Base-by-base conservation (phyloP, 2,888 invertebrate species). In the Troides helena region DNA sequence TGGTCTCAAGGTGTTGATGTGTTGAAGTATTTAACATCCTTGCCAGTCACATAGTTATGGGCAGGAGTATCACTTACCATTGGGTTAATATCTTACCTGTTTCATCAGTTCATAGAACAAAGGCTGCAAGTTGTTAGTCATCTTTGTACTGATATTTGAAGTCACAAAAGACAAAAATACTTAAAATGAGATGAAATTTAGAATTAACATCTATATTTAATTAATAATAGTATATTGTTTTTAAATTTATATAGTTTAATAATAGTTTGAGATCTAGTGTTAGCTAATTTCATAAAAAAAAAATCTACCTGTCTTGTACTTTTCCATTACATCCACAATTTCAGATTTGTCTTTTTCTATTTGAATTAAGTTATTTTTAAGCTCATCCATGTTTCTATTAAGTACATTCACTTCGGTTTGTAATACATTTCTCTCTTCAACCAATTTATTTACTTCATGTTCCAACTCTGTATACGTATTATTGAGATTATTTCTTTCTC, bases 291-390 rank as follows among this genome's bases (percentile, higher is more conserved):
- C n/a, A n/a, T 2, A 53, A 1, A n/a, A 53, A 59, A 43, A n/a
- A 62, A 43, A 21, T 43, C 21, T 70, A 67, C 70, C 67, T 18
- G n/a, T 43, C 30, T 60, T 53, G n/a, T 60, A 36, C n/a, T 56
- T 63, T 63, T 67, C 63, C 25, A 60, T 43, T 60, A 43, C n/a
- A 46, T 60, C 53, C 10, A 64, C 53, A 23, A 67, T 17, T 46
- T 70, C 39, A 12, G 6, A 21, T 59, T 67, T 70, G 23, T 67
- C 61, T 23, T 62, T 46, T 58, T 64, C 46, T n/a, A 67, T 17
- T 6, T 18, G 46, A 21, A 62, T n/a, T 3, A 71, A 36, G 5
- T 71, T 58, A 4, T 30, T 61, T 57, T 57, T 65, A n/a, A 62
- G 25, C n/a, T 68, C 57, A 57, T 61, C 56, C 25, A 56, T 17